These are phyloP conservation scores for Xenopus tropicalis DNA, from an alignment of 2,113 vertebrate species.

Conservation along the genomic window UCB_Xtro_10.0 CM004444.2:152459501-152460000, in stretches of 20 bases:
- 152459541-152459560: conserved; percentile 35
- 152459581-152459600: conserved; percentile 38
- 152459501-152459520: conserved; percentile 42
- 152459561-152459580: conserved; percentile 40
- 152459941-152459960: too few species aligned
- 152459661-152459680: not conserved
- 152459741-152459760: not conserved
- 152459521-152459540: conserved; percentile 38
- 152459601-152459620: conserved; percentile 33
- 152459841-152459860: too few species aligned
- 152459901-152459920: too few species aligned
- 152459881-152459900: too few species aligned
- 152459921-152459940: too few species aligned
- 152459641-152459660: not conserved
- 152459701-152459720: not conserved
- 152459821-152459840: not conserved
- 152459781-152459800: not conserved
- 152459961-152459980: too few species aligned
- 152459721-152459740: not conserved
- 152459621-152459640: conserved; percentile 31
- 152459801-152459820: not conserved
- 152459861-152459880: too few species aligned
- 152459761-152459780: not conserved
- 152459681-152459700: conserved; percentile 17
- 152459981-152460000: too few species aligned